Evolutionary conservation across 2,888 invertebrate genomes (phyloP).

Genomic region (Colletes collaris): DNA sequence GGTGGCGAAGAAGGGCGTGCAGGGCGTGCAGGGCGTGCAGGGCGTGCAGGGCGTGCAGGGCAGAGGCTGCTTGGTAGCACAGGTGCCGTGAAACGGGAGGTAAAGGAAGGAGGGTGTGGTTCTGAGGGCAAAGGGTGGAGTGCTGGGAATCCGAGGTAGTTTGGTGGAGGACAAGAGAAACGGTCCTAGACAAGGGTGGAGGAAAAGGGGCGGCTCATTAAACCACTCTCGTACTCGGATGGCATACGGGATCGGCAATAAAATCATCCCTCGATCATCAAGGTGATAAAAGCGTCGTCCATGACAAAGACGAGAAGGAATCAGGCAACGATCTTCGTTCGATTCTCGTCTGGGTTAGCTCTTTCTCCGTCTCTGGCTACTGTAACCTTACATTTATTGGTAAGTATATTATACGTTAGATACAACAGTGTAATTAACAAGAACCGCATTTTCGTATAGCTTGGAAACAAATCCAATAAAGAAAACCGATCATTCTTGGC

Average conservation of each 20-base stretch:
- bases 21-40: slow-evolving; percentile 66
- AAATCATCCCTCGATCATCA: slow-evolving; percentile 79
- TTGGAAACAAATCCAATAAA: no score
- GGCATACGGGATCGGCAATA: slow-evolving; percentile 79
- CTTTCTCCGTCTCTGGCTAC: neutral
- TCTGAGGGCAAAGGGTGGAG: slow-evolving; percentile 39
- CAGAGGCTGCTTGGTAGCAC: slow-evolving; percentile 60
- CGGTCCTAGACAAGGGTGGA: slow-evolving; percentile 36
- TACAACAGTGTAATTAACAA: no score
- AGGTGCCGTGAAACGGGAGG: slow-evolving; percentile 50
- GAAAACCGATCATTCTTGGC: no score
- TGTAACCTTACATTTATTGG: no score
- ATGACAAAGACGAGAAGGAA: slow-evolving; percentile 62
- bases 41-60: slow-evolving; percentile 66
- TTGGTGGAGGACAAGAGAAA: slow-evolving; percentile 40
- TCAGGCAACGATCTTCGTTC: slow-evolving; percentile 43
- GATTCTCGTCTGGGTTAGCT: neutral
- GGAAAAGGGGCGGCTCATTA: slow-evolving; percentile 62
- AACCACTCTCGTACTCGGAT: slow-evolving; percentile 70
- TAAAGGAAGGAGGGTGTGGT: slow-evolving; percentile 16
- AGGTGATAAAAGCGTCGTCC: slow-evolving; percentile 72
- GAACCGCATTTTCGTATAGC: no score
- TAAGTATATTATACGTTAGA: no score
- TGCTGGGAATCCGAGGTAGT: slow-evolving; percentile 51
- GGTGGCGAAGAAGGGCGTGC: slow-evolving; percentile 71